A percentile compares a stretch with the other conserved stretches of the same genome.
phyloP scores from a whole-genome alignment of 2,888 invertebrate species.

The Cheilosia pagana region DNA sequence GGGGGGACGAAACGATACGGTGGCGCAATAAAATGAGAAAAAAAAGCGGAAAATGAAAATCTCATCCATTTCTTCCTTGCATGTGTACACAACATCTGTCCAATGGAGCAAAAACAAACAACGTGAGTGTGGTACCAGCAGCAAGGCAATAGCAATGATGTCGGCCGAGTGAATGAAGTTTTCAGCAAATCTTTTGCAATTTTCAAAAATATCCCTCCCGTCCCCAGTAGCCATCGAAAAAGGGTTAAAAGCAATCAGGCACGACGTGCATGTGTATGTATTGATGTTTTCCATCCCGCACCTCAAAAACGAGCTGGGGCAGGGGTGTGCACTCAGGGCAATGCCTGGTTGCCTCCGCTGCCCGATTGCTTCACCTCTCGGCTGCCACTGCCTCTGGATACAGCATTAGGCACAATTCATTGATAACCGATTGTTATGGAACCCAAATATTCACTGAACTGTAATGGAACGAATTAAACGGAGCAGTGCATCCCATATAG shows the following conservation, averaged over 20 bases:
- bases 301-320: conserved; percentile 13
- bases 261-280: conserved; percentile 66
- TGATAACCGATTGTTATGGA: conserved; percentile 81
- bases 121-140: conserved; percentile 16
- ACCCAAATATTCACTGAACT: conserved; percentile 82
- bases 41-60: conserved; percentile 54
- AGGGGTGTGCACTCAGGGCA: conserved; percentile 28
- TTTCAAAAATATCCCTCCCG: conserved; percentile 65
- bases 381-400: conserved; percentile 71
- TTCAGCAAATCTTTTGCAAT: conserved; percentile 75
- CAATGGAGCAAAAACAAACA: conserved; percentile 70
- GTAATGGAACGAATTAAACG: conserved; percentile 82
- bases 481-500: conserved; percentile 76
- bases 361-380: conserved; percentile 62
- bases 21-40: conserved; percentile 1
- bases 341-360: conserved; percentile 65
- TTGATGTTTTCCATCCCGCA: conserved; percentile 53
- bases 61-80: conserved; percentile 70
- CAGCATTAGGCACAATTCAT: conserved; percentile 80
- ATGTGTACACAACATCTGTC: conserved; percentile 73
- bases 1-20: not conserved
- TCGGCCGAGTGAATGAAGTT: conserved; percentile 72
- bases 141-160: conserved; percentile 47
- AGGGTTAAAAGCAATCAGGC: conserved; percentile 76
- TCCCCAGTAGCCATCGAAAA: conserved; percentile 17